These are phyloP conservation scores for Panulirus ornatus DNA, from an alignment of 1,140 invertebrate species.

Conservation along the genomic window DNA sequence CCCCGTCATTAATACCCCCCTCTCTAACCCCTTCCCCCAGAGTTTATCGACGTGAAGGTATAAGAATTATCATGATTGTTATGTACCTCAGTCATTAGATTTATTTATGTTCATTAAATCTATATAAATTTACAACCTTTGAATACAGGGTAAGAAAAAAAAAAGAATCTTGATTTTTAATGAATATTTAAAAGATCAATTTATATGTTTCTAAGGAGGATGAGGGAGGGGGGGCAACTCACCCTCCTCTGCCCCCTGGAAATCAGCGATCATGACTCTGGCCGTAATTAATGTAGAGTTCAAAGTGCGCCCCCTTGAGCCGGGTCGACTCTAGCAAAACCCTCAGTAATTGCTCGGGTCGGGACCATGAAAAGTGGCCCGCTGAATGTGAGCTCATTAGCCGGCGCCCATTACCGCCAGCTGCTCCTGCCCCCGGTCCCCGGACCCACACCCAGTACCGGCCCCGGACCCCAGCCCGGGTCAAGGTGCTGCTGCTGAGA, in stretches of 20 bases:
- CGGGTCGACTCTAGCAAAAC: slow-evolving; percentile 56
- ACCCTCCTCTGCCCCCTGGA: neutral
- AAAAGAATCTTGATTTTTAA: slow-evolving; percentile 13
- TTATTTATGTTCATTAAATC: too few species aligned
- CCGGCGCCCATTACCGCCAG: slow-evolving; percentile 53
- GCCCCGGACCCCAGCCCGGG: neutral
- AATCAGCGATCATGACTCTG: slow-evolving; percentile 59
- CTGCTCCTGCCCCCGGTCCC: slow-evolving; percentile 38
- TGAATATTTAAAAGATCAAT: slow-evolving; percentile 4
- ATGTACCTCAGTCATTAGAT: too few species aligned
- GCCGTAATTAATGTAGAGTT: slow-evolving; percentile 68
- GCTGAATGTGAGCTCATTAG: slow-evolving; percentile 65
- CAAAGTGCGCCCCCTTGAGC: slow-evolving; percentile 54
- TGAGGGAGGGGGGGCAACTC: neutral
- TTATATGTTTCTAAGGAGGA: slow-evolving; percentile 11
- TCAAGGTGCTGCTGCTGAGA: slow-evolving; percentile 10
- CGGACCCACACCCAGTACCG: too few species aligned
- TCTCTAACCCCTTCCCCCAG: too few species aligned
- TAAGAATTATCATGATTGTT: too few species aligned
- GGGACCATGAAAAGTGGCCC: slow-evolving; percentile 59
- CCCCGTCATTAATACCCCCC: slow-evolving; percentile 55
- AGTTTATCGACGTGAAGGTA: slow-evolving; percentile 61
- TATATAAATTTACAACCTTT: too few species aligned
- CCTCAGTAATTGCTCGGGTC: slow-evolving; percentile 61
- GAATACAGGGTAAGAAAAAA: too few species aligned